Evolutionary conservation across 1,140 invertebrate genomes (phyloP).

Genomic region (Lepidurus apus): DNA sequence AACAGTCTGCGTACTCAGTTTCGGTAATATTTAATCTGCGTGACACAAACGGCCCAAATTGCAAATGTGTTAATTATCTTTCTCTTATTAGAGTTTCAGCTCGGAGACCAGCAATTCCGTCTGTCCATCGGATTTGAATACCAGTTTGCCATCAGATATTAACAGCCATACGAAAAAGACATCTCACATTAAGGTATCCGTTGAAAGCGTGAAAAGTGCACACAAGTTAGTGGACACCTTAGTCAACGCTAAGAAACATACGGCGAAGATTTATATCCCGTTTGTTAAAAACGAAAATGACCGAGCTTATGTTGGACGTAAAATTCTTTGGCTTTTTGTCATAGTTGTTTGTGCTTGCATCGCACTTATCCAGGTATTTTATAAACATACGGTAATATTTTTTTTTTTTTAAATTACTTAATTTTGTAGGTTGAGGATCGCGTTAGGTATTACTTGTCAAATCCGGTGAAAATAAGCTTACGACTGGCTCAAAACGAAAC

Average conservation of each 20-base stretch:
- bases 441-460: neutral
- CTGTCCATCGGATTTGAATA: neutral
- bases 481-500: neutral
- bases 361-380: neutral
- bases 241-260: neutral
- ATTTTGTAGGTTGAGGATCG: neutral
- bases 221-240: no score
- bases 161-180: neutral
- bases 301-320: neutral
- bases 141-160: neutral
- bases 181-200: neutral
- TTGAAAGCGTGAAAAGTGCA: no score
- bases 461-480: neutral
- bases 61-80: neutral
- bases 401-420: no score
- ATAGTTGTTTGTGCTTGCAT: neutral
- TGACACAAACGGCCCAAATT: neutral
- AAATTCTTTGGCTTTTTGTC: neutral
- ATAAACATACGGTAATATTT: neutral
- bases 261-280: neutral
- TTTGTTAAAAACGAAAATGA: neutral
- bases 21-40: neutral
- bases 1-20: neutral
- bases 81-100: neutral
- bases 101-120: neutral